phyloP scores from a whole-genome alignment of 2,888 invertebrate species.

The Platypus cylindrus region DNA sequence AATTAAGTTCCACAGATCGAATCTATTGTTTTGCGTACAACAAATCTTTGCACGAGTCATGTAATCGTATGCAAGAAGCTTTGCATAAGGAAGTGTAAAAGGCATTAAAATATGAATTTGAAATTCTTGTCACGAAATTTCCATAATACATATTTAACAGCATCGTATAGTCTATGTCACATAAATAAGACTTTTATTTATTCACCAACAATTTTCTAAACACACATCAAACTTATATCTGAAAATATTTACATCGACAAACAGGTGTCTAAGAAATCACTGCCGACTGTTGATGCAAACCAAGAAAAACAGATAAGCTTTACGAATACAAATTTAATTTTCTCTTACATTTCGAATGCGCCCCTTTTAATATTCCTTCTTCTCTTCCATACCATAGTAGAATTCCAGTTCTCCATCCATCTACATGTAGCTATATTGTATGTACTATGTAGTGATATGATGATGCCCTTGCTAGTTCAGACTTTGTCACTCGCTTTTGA shows the following conservation, averaged over 20 bases:
- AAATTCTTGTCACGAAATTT: too few species aligned
- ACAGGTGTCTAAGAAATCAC: conserved; percentile 23
- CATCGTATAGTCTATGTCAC: too few species aligned
- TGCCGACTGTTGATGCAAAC: conserved; percentile 31
- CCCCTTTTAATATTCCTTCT: conserved; percentile 32
- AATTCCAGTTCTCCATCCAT: too few species aligned
- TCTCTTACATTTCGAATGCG: conserved; percentile 19
- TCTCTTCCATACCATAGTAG: too few species aligned
- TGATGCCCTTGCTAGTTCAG: conserved; percentile 5
- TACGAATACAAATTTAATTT: conserved; percentile 35
- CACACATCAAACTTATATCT: background rate
- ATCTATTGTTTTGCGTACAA: too few species aligned
- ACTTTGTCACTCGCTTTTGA: conserved; percentile 16
- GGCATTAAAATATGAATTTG: too few species aligned
- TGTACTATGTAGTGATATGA: too few species aligned
- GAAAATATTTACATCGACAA: conserved; percentile 5
- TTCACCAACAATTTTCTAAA: background rate
- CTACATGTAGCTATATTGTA: conserved; percentile 15
- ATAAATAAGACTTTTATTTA: background rate
- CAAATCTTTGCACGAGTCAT: too few species aligned
- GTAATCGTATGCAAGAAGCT: too few species aligned
- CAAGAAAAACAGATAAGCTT: conserved; percentile 34
- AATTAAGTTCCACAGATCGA: too few species aligned
- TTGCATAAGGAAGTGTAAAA: too few species aligned
- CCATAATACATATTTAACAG: too few species aligned